These are phyloP conservation scores for Ostrea denselamellosa DNA, from an alignment of 1,140 invertebrate genomes.

Conservation along the genomic window DNA sequence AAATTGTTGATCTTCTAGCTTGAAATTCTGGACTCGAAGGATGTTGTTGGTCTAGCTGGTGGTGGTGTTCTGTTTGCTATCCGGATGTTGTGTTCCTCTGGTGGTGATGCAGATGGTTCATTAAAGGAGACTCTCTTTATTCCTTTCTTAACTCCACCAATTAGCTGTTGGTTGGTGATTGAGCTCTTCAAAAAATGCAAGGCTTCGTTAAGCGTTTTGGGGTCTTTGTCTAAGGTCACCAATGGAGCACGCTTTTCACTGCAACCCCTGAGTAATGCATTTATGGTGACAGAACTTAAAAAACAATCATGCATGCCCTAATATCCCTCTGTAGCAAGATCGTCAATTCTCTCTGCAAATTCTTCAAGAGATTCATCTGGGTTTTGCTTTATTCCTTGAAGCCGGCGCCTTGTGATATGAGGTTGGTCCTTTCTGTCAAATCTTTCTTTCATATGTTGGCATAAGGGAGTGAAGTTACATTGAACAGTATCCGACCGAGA, in stretches of 20 bases:
- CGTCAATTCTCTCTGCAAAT: slow-evolving; percentile 29
- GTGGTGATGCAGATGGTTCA: too few relatives aligned
- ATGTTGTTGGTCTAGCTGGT: too few relatives aligned
- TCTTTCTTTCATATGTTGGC: slow-evolving; percentile 44
- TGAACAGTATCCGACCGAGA: not conserved
- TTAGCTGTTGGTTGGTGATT: slow-evolving; percentile 31
- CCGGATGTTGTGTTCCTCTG: too few relatives aligned
- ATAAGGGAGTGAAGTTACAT: not conserved
- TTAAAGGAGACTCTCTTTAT: too few relatives aligned
- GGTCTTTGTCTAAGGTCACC: slow-evolving; percentile 45
- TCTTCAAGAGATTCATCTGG: slow-evolving; percentile 48
- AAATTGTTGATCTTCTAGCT: too few relatives aligned
- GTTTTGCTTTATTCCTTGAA: slow-evolving; percentile 39
- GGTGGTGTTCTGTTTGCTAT: too few relatives aligned
- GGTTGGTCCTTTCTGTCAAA: slow-evolving; percentile 41
- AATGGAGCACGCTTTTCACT: slow-evolving; percentile 30
- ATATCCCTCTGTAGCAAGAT: too few relatives aligned
- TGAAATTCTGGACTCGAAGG: too few relatives aligned
- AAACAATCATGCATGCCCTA: not conserved
- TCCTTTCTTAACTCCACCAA: slow-evolving; percentile 31
- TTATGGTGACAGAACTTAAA: slow-evolving; percentile 38
- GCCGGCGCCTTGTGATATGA: slow-evolving; percentile 25
- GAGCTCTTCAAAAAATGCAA: not conserved
- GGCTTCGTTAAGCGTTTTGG: not conserved
- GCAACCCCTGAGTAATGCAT: slow-evolving; percentile 44